These are phyloP conservation scores for Scolanthus callimorphus DNA, from an alignment of 92 coral and sea anemone genomes.

Conservation along the genomic window DNA sequence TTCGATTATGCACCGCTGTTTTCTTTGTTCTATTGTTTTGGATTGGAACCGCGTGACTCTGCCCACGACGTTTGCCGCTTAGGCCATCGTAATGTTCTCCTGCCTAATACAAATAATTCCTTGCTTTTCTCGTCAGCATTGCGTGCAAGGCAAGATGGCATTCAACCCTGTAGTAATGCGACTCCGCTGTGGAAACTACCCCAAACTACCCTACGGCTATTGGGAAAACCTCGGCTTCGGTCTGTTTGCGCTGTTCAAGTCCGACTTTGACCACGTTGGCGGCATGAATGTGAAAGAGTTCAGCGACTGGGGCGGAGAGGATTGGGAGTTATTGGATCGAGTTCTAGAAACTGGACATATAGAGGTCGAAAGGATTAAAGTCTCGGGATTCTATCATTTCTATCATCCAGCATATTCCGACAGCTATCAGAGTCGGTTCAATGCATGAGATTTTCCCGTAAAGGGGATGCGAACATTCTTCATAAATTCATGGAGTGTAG, in stretches of 20 bases:
- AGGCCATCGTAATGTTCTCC: too few relatives aligned
- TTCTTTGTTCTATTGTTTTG: too few relatives aligned
- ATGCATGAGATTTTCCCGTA: too few relatives aligned
- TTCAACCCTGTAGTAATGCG: conserved; percentile 93
- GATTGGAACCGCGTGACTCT: too few relatives aligned
- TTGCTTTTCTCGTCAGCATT: conserved; percentile 48
- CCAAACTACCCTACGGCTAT: conserved; percentile 71
- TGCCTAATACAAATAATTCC: too few relatives aligned
- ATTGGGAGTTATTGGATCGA: conserved; percentile 93
- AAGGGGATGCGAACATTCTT: too few relatives aligned
- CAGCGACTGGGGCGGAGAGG: conserved; percentile 88
- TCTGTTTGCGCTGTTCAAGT: conserved; percentile 75
- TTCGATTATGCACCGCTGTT: too few relatives aligned
- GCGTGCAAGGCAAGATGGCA: conserved; percentile 90
- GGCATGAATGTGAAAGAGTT: conserved; percentile 76
- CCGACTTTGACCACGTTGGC: conserved; percentile 82
- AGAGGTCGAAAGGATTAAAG: conserved; percentile 82
- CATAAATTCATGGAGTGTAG: too few relatives aligned
- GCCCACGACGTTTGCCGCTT: too few relatives aligned
- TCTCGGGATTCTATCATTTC: conserved; percentile 77
- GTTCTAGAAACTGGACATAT: conserved; percentile 55
- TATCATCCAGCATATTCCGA: conserved; percentile 58
- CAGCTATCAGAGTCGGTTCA: conserved; percentile 25
- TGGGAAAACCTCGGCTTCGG: conserved; percentile 94
- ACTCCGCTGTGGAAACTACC: conserved; percentile 73